These are phyloP conservation scores for Phyllostomus discolor DNA, from an alignment of 2,113 vertebrate genomes.

Conservation along the genomic window DNA sequence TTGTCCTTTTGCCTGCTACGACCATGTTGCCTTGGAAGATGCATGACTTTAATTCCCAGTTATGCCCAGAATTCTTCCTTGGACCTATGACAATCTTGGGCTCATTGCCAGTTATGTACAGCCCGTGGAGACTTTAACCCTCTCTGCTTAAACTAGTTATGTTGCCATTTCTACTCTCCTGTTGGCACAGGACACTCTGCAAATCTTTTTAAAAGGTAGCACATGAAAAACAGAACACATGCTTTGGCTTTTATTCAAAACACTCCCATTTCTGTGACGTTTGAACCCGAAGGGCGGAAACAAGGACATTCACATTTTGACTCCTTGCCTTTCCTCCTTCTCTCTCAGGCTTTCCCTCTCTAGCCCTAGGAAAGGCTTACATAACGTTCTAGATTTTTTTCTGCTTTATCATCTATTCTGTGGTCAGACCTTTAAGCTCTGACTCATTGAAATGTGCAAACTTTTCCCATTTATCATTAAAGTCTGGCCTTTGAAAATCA, in stretches of 20 bases:
- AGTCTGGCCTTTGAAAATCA: slow-evolving; percentile 35
- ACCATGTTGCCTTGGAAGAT: background rate
- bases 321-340: background rate
- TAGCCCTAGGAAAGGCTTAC: background rate
- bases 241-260: background rate
- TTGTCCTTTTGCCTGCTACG: background rate
- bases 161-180: background rate
- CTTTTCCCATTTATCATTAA: slow-evolving; percentile 17
- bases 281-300: background rate
- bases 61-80: background rate
- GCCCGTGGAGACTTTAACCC: background rate
- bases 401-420: slow-evolving; percentile 15
- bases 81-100: background rate
- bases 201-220: background rate
- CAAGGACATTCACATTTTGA: background rate
- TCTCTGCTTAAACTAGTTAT: background rate
- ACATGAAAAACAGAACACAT: background rate
- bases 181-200: background rate
- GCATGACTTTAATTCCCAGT: background rate
- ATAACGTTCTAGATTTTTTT: background rate
- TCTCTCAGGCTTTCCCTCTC: background rate
- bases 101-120: background rate
- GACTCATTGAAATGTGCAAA: slow-evolving; percentile 19
- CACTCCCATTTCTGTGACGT: background rate
- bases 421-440: background rate